Evolutionary conservation across 2,113 vertebrate genomes (phyloP).

Genomic region (Centrocercus urophasianus): DNA sequence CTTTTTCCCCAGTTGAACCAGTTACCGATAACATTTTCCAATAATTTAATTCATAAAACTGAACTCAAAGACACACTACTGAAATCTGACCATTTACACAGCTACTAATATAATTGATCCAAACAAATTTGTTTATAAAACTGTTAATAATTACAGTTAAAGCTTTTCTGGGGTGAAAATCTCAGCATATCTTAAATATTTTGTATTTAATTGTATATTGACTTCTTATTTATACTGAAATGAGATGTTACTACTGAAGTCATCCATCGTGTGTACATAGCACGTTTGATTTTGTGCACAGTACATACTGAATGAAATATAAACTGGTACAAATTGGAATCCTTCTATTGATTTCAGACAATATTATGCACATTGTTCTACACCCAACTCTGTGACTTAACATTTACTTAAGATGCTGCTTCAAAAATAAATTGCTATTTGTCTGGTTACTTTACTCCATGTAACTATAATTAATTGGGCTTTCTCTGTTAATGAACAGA

Average conservation of each 20-base stretch:
- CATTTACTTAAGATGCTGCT: not conserved
- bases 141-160: not conserved
- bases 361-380: not conserved
- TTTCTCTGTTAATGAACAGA: not conserved
- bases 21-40: not conserved
- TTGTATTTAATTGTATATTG: not conserved
- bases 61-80: not conserved
- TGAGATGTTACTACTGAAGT: not conserved
- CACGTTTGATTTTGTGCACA: not conserved
- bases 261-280: not conserved
- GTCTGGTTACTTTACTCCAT: not conserved
- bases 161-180: not conserved
- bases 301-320: not conserved
- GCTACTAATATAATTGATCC: not conserved
- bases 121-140: not conserved
- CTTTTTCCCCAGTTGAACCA: not conserved
- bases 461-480: not conserved
- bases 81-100: not conserved
- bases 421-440: not conserved
- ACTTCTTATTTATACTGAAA: not conserved
- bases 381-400: not conserved
- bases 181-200: not conserved
- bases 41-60: not conserved
- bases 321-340: not conserved
- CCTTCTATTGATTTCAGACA: not conserved